Evolutionary conservation across 2,113 vertebrate genomes (phyloP).

Genomic region (Climacteris rufus): DNA sequence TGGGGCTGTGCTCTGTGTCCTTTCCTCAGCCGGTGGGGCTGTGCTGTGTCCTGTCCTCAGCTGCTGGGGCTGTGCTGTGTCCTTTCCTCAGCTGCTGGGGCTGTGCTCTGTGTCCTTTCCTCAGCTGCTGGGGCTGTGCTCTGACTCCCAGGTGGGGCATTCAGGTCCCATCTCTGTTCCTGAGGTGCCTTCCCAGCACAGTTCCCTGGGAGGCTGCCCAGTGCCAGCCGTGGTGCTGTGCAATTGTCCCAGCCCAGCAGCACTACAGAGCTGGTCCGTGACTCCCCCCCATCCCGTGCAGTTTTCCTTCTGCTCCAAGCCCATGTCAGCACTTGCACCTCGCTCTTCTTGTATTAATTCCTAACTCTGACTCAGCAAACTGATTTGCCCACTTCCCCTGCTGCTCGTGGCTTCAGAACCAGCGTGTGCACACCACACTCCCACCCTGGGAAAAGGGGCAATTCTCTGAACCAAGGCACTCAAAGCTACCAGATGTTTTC

Average conservation of each 20-base stretch:
- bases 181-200: neutral
- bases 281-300: neutral
- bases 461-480: neutral
- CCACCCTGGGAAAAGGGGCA: neutral
- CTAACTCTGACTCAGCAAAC: constrained; percentile 5
- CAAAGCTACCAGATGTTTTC: neutral
- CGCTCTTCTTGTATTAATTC: neutral
- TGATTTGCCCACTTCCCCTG: neutral
- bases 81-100: neutral
- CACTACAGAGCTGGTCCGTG: accelerated
- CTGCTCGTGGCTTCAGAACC: neutral
- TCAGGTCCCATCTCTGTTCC: accelerated
- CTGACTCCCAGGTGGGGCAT: neutral
- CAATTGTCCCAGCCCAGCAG: neutral
- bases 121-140: neutral
- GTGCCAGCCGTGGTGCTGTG: neutral
- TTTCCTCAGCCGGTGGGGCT: neutral
- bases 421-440: neutral
- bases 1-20: neutral
- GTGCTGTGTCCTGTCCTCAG: too few relatives aligned
- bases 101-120: neutral
- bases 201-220: neutral
- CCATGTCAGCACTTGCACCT: neutral
- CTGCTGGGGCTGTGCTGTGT: neutral
- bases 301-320: neutral